A percentile compares a stretch with the other conserved stretches of the same genome.
Conservation (phyloP, 2,113 vertebrate species). For the Apteryx mantelli region DNA sequence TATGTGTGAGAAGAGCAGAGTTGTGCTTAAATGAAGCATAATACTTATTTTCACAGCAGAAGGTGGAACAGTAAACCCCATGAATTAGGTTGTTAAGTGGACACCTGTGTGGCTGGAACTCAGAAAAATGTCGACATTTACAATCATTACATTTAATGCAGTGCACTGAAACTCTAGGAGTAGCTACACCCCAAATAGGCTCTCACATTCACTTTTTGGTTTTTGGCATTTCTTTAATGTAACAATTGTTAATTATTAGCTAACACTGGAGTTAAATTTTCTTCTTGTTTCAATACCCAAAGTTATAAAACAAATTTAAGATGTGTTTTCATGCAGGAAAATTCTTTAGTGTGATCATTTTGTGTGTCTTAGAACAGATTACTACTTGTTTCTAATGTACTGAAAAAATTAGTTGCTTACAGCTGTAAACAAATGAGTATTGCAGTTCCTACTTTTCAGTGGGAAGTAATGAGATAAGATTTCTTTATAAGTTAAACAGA, state of each 20-base stretch:
- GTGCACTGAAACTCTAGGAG: neutral
- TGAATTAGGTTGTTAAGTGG: neutral
- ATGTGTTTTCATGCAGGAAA: neutral
- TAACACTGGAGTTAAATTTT: neutral
- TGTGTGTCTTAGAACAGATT: neutral
- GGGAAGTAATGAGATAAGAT: neutral
- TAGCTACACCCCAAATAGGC: neutral
- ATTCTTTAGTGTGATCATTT: neutral
- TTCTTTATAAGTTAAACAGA: neutral
- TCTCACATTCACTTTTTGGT: neutral
- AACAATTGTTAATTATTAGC: neutral
- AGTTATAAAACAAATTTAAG: neutral
- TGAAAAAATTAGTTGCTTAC: neutral
- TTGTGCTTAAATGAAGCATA: neutral
- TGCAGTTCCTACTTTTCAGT: neutral
- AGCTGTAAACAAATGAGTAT: neutral
- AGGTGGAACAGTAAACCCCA: slow-evolving; percentile 35
- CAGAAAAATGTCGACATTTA: neutral
- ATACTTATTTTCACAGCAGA: slow-evolving; percentile 60
- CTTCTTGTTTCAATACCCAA: neutral
- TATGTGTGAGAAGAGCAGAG: neutral
- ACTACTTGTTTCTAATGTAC: neutral
- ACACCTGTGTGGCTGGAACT: slow-evolving; percentile 30
- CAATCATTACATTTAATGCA: neutral
- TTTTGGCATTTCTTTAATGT: neutral